Base-by-base conservation (phyloP, 23 tunicate genomes). In the Halocynthia roretzi region DNA sequence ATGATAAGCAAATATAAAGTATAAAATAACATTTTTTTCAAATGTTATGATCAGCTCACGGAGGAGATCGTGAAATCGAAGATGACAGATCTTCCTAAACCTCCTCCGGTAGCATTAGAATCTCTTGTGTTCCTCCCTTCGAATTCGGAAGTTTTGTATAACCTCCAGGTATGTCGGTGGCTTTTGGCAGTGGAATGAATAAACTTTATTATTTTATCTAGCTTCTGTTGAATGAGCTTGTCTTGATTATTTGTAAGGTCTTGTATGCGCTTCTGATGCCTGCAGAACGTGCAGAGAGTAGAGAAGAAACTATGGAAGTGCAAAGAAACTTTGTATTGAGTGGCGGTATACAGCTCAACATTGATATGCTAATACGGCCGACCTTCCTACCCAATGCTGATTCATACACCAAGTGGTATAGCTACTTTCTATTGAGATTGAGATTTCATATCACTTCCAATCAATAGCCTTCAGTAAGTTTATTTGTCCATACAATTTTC, bases 241-340 rank as follows among this genome's bases (percentile, higher is more conserved):
- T n/a, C 4, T 58, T 58, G n/a, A 58, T 58, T 15, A 14, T 58
- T n/a, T 58, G 64, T 52, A 62, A 74, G 78, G 78, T 74, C 19
- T 31, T 74, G 19, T 53, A 74, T 55, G 78, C 78, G 49, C 21
- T 74, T 52, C 56, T 74, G 18, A 8, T 74, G 66, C 78, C 78
- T 54, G 78, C 78, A 8, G 78, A 74, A n/a, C n/a, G 64, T 14
- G 78, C 78, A 52, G 78, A 74, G 20, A 74, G 78, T 44, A 52
- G 78, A 52, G 78, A 74, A 55, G 23, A 74, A 74, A 74, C 78
- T 55, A 10, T 53, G 8, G 78, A 74, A 53, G 78, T 74, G 4
- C 78, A 74, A 44, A 52, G 17, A 15, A 74, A 74, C 56, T 74
- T 74, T 55, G 52, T 74, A 8, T 63, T 74, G 10, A 53, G 62